These are phyloP conservation scores for Hydroisotoma schaefferi DNA, from an alignment of 2,888 invertebrate species.

Conservation along the genomic window DNA sequence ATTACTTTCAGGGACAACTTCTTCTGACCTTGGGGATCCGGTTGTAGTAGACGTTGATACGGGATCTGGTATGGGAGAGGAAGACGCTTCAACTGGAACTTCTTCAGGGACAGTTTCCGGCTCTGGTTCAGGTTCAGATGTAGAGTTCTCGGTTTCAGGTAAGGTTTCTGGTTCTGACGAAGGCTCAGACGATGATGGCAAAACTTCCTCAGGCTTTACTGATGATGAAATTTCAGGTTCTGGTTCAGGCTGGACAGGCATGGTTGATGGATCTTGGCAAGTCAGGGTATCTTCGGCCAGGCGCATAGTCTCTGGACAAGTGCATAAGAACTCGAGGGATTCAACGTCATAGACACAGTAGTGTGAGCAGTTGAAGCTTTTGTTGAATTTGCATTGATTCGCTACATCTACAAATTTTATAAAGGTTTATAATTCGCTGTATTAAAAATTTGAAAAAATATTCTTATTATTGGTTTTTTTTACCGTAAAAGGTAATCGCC, in stretches of 20 bases:
- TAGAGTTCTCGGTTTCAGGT: neutral
- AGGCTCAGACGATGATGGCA: neutral
- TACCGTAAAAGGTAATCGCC: conserved; percentile 34
- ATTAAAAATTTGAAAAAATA: neutral
- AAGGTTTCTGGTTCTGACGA: neutral
- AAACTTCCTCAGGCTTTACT: neutral
- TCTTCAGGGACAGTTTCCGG: conserved; percentile 12
- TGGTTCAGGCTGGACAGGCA: neutral
- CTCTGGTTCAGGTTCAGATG: conserved; percentile 21
- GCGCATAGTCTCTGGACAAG: conserved; percentile 60
- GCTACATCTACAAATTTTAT: conserved; percentile 54
- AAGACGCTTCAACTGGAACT: neutral
- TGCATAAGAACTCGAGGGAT: conserved; percentile 62
- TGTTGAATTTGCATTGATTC: conserved; percentile 63
- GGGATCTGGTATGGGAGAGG: conserved; percentile 10
- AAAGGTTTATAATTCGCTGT: conserved; percentile 5
- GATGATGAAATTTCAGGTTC: neutral
- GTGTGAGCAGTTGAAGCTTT: conserved; percentile 64
- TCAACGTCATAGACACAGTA: conserved; percentile 65
- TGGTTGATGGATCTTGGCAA: conserved; percentile 50
- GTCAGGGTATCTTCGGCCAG: conserved; percentile 56
- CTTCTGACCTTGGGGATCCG: neutral
- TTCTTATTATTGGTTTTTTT: neutral
- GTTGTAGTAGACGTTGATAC: neutral
- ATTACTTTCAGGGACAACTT: neutral